These are phyloP conservation scores for Acipenser oxyrinchus DNA, from an alignment of 2,797 vertebrate genomes.

Conservation along the genomic window DNA sequence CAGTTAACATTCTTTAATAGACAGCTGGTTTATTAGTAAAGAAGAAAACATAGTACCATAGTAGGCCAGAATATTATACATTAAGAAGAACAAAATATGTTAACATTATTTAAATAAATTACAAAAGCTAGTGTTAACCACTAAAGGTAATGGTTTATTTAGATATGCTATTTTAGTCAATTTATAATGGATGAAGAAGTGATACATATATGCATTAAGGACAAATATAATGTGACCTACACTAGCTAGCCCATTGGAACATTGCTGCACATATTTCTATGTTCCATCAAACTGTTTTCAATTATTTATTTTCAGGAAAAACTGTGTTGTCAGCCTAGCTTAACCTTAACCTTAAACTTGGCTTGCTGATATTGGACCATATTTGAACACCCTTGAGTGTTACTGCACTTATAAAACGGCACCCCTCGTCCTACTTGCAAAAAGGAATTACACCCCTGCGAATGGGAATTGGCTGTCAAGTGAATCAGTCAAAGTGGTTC, in stretches of 20 bases:
- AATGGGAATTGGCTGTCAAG: too few species aligned
- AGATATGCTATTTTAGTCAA: background rate
- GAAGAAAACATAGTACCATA: too few species aligned
- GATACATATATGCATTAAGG: background rate
- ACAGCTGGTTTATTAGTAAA: too few species aligned
- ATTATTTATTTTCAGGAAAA: background rate
- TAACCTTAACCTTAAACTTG: background rate
- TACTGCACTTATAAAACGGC: too few species aligned
- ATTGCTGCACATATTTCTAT: background rate
- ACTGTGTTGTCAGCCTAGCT: background rate
- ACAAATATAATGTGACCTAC: conserved; percentile 4
- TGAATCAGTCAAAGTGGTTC: too few species aligned
- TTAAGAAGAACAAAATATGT: background rate
- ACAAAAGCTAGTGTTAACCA: background rate
- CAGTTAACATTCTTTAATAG: too few species aligned
- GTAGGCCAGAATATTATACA: background rate
- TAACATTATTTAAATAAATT: background rate
- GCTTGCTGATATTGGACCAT: too few species aligned
- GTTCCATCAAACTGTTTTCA: background rate
- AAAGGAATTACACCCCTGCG: too few species aligned
- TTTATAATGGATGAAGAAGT: conserved; percentile 4
- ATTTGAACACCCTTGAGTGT: too few species aligned
- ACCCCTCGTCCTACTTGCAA: too few species aligned
- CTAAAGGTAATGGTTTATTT: background rate
- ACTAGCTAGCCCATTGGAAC: background rate